Evolutionary conservation across 1,140 invertebrate genomes (phyloP).

Genomic region (Acromyrmex charruanus): DNA sequence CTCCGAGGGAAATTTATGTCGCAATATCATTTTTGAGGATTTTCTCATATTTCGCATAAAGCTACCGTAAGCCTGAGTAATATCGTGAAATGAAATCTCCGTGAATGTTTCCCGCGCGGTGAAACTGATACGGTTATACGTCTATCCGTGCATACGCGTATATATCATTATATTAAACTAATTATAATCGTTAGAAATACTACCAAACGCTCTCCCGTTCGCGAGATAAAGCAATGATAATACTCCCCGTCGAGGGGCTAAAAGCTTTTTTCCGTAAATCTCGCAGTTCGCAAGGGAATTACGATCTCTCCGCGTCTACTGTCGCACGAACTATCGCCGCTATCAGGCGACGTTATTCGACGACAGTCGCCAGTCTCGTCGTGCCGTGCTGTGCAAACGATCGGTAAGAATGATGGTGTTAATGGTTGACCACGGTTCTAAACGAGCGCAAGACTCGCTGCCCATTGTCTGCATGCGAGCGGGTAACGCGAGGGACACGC

Average conservation of each 20-base stretch:
- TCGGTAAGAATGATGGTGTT: slow-evolving; percentile 50
- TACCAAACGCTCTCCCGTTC: background rate
- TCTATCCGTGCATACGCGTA: slow-evolving; percentile 22
- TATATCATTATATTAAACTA: slow-evolving; percentile 45
- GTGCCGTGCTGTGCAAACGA: background rate
- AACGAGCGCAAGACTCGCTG: slow-evolving; percentile 44
- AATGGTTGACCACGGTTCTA: slow-evolving; percentile 48
- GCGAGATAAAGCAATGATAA: background rate
- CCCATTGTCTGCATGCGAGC: slow-evolving; percentile 50
- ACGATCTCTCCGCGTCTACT: background rate
- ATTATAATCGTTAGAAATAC: slow-evolving; percentile 30
- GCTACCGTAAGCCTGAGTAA: slow-evolving; percentile 63
- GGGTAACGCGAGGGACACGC: background rate
- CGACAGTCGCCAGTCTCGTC: background rate
- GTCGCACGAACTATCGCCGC: background rate
- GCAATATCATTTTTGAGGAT: slow-evolving; percentile 64
- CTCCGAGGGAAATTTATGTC: slow-evolving; percentile 58
- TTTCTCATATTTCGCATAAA: slow-evolving; percentile 64
- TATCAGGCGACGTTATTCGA: background rate
- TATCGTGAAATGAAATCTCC: slow-evolving; percentile 61
- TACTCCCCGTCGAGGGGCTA: background rate
- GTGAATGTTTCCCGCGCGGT: slow-evolving; percentile 53
- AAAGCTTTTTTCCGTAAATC: slow-evolving; percentile 14
- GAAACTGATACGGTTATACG: slow-evolving; percentile 58
- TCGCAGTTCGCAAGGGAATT: slow-evolving; percentile 10